Evolutionary conservation across 1,140 invertebrate genomes (phyloP).

Genomic region (Drosophila sproati): DNA sequence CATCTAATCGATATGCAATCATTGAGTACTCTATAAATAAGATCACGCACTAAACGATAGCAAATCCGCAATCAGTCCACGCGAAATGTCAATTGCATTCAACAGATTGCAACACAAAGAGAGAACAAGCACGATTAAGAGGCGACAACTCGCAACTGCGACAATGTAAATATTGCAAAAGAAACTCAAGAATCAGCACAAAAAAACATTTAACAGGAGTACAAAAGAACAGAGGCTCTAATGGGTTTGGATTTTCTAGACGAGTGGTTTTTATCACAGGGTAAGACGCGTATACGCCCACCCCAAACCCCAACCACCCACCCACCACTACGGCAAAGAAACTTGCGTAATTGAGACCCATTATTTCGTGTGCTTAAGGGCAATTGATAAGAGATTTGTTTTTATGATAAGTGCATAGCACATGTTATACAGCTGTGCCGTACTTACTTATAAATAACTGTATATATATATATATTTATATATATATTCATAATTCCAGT

Average conservation of each 20-base stretch:
- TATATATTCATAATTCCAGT: conserved; percentile 70
- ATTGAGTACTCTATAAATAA: conserved; percentile 51
- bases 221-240: conserved; percentile 42
- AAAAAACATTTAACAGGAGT: conserved; percentile 35
- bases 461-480: conserved; percentile 13
- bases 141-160: conserved; percentile 41
- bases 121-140: conserved; percentile 7
- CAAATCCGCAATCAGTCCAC: conserved; percentile 36
- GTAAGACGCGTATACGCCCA: conserved; percentile 57
- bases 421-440: background rate
- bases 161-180: conserved; percentile 76
- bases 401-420: conserved; percentile 3
- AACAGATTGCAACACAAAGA: conserved; percentile 25
- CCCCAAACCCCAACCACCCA: conserved; percentile 1
- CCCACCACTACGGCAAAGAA: conserved; percentile 27
- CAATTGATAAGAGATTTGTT: conserved; percentile 46
- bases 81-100: conserved; percentile 61
- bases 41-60: conserved; percentile 52
- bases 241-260: conserved; percentile 84
- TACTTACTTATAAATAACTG: background rate
- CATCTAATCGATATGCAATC: conserved; percentile 63
- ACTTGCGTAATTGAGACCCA: conserved; percentile 74
- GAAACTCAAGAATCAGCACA: conserved; percentile 38
- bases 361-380: conserved; percentile 25
- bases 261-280: conserved; percentile 84